Evolutionary conservation across 2,888 invertebrate genomes (phyloP).

Genomic region (Apamea anceps): DNA sequence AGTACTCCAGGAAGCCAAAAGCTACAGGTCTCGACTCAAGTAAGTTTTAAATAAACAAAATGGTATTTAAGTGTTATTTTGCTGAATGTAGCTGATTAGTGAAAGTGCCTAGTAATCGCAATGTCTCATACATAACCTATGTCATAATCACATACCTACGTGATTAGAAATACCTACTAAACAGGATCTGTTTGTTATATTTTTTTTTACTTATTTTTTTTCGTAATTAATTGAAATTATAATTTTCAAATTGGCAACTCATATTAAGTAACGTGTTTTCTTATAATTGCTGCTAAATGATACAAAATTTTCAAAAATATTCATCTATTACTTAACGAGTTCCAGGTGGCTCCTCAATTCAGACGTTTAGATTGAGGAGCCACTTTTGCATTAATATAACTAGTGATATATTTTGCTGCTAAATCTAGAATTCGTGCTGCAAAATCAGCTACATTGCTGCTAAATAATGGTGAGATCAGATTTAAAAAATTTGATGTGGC

Average conservation of each 20-base stretch:
- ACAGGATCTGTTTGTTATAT: too few species aligned
- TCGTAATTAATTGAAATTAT: background rate
- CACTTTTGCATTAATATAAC: too few species aligned
- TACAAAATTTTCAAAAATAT: too few species aligned
- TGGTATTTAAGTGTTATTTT: constrained; percentile 1
- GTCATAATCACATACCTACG: background rate
- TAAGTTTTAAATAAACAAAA: constrained; percentile 14
- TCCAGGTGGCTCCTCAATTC: too few species aligned
- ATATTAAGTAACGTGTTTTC: background rate
- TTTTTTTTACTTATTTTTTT: background rate
- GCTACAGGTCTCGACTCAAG: background rate
- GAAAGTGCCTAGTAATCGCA: constrained; percentile 31
- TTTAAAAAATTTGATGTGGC: too few species aligned
- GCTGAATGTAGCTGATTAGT: constrained; percentile 7
- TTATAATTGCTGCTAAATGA: too few species aligned
- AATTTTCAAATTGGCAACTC: background rate
- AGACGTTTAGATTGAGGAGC: too few species aligned
- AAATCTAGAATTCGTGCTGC: too few species aligned
- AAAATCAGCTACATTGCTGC: too few species aligned
- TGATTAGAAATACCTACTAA: background rate
- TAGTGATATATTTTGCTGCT: too few species aligned
- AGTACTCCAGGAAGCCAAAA: background rate
- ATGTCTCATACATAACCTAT: background rate
- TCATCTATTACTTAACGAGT: too few species aligned
- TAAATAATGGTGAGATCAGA: too few species aligned